These are phyloP conservation scores for Rhinogobio ventralis DNA, from an alignment of 2,797 vertebrate species.

Conservation along the genomic window DNA sequence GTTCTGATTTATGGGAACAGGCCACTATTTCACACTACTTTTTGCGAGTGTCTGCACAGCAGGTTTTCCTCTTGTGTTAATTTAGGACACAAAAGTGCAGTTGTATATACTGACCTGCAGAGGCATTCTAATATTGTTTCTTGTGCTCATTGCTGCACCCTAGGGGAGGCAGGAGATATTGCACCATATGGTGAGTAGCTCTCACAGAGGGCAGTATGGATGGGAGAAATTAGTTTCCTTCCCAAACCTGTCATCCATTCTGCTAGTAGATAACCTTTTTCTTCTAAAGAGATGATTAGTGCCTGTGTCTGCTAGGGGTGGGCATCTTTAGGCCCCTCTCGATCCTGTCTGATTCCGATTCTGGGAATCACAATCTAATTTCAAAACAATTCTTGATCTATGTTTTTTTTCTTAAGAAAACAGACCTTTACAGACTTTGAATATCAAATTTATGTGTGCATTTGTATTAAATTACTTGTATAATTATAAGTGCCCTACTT, in stretches of 20 bases:
- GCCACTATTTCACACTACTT: background rate
- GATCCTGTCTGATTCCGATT: background rate
- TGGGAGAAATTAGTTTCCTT: slow-evolving; percentile 11
- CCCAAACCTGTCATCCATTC: slow-evolving; percentile 3
- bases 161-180: slow-evolving; percentile 81
- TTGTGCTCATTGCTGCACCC: slow-evolving; percentile 78
- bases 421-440: background rate
- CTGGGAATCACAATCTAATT: background rate
- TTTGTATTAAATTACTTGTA: background rate
- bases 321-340: background rate
- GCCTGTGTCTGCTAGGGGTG: background rate
- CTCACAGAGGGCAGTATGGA: background rate
- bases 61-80: slow-evolving; percentile 9
- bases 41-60: slow-evolving; percentile 6
- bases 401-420: background rate
- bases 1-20: background rate
- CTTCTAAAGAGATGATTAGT: background rate
- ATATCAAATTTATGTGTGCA: background rate
- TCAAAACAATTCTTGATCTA: background rate
- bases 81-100: slow-evolving; percentile 9
- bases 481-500: background rate
- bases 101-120: background rate
- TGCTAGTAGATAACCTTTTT: slow-evolving; percentile 16
- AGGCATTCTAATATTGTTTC: slow-evolving; percentile 66
- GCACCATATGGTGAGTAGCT: slow-evolving; percentile 82